Evolutionary conservation across 1,140 invertebrate genomes (phyloP).

Genomic region (Whitmania pigra): DNA sequence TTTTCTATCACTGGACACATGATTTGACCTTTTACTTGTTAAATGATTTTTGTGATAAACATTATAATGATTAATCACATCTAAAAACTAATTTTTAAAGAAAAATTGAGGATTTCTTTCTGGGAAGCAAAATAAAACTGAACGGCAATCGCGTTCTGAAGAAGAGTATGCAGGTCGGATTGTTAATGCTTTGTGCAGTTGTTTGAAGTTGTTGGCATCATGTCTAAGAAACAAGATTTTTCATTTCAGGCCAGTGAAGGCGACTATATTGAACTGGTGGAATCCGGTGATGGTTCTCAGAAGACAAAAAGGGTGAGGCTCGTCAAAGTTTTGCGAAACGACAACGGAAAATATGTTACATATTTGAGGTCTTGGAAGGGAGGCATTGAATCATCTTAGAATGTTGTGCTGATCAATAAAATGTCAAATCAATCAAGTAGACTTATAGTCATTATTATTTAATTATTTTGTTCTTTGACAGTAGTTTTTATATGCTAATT

Average conservation of each 20-base stretch:
- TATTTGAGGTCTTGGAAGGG: conserved; percentile 9
- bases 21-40: not conserved
- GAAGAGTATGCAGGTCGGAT: conserved; percentile 16
- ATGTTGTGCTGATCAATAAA: too few species aligned
- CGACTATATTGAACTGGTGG: conserved; percentile 5
- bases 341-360: not conserved
- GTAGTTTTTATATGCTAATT: not conserved
- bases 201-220: too few species aligned
- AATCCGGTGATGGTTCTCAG: not conserved
- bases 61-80: too few species aligned
- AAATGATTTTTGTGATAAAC: too few species aligned
- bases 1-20: not conserved
- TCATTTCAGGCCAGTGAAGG: conserved; percentile 14
- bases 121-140: conserved; percentile 19
- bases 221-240: not conserved
- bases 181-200: not conserved
- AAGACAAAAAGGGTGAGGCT: conserved; percentile 17
- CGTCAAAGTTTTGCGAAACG: conserved; percentile 9
- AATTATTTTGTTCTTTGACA: not conserved
- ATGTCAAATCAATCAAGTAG: too few species aligned
- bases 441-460: conserved; percentile 4
- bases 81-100: not conserved
- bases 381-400: not conserved
- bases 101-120: conserved; percentile 22
- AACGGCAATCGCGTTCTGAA: conserved; percentile 20